Evolutionary conservation across 2,113 vertebrate species (phyloP).

Genomic region (Phrynosoma platyrhinos): DNA sequence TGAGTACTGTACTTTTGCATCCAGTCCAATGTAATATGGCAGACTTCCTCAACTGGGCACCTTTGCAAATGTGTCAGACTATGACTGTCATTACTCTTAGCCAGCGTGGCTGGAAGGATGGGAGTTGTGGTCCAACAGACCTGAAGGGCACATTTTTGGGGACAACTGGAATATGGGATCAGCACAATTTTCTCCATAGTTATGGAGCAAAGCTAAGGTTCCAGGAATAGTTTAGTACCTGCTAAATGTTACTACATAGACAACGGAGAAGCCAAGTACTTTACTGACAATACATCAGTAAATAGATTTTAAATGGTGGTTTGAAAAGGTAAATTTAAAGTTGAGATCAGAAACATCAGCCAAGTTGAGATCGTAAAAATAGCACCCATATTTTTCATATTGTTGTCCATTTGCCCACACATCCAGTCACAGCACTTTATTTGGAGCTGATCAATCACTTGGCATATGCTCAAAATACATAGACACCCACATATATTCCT

Average conservation of each 20-base stretch:
- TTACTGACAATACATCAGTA: not conserved
- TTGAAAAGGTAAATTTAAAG: not conserved
- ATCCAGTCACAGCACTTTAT: conserved; percentile 20
- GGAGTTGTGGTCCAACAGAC: not conserved
- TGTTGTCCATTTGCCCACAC: not conserved
- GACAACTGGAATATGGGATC: not conserved
- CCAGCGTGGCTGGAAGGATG: not conserved
- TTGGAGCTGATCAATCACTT: not conserved
- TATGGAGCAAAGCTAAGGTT: not conserved
- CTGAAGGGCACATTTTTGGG: not conserved
- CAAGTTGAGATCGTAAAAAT: not conserved
- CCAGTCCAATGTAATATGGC: too few relatives aligned
- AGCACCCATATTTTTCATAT: not conserved
- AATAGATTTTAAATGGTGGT: not conserved
- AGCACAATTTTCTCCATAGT: not conserved
- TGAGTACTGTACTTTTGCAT: too few relatives aligned
- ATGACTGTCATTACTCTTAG: too few relatives aligned
- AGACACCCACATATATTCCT: not conserved
- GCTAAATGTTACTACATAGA: not conserved
- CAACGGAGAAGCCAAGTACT: not conserved
- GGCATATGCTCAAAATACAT: too few relatives aligned
- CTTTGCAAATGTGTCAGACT: too few relatives aligned
- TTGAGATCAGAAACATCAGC: not conserved
- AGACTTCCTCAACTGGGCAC: too few relatives aligned
- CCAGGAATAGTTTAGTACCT: not conserved